Base-by-base conservation (phyloP, 30 jellyfish, hydroid and myxozoan species). In the Morbakka virulenta region DNA sequence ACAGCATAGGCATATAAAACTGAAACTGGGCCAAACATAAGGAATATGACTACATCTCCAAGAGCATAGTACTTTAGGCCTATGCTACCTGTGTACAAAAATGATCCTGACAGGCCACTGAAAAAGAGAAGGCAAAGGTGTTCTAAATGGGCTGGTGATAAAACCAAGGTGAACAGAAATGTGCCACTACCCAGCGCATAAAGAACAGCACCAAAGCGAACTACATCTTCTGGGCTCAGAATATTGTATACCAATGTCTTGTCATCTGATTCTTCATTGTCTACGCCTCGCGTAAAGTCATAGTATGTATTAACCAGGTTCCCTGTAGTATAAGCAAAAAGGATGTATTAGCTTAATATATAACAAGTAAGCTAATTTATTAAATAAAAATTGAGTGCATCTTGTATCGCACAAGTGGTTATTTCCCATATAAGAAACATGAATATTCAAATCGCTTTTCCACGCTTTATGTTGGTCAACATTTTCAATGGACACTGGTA, bases 81-180 rank as follows among this genome's bases (percentile, higher is more conserved):
- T 35, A 91, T 71, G 80, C 98, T 84, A 0, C 98, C 98, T 21
- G 96, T 91, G 61, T 91, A 91, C 28, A 91, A 74, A 69, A 83
- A 91, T 1, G 98, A 91, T 22, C 96, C 94, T 0, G 84, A 53
- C 17, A 91, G 69, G 1, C 98, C 98, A 78, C 70, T 74, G 66
- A 84, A 64, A 47, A 82, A 91, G 35, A 91, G 70, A 52, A 77
- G 26, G 6, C 88, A 69, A 36, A 91, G 81, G 27, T 64, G 85
- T 23, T 74, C 94, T 31, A 70, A 2, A 28, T 86, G 53, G 25
- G 92, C 88, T 14, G 82, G 84, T 2, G 85, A 91, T 6, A 66
- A 28, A 14, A 63, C n/a, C 36, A 91, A 20, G 0, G 70, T 72
- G 22, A 76, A 67, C 9, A 91, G 77, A 75, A 91, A 91, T 48